phyloP scores from a whole-genome alignment of 2,888 invertebrate genomes.

The Melipona beecheii region DNA sequence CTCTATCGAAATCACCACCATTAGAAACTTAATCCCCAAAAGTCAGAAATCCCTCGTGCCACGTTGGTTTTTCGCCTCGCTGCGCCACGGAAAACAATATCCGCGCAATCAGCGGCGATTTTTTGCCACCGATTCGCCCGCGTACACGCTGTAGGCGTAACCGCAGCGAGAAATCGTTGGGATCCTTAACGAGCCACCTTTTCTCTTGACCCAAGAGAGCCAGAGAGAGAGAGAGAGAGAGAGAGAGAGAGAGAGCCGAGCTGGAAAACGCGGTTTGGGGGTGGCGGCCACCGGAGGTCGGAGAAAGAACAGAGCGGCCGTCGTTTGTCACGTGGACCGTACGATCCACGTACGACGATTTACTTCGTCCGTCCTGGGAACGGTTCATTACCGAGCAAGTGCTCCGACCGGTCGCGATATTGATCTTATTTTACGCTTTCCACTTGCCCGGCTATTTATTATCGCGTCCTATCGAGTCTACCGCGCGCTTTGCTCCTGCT shows the following conservation, averaged over 20 bases:
- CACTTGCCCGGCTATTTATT: constrained; percentile 40
- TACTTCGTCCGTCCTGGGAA: constrained; percentile 68
- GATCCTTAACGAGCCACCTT: constrained; percentile 65
- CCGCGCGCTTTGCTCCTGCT: not conserved
- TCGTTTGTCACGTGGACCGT: constrained; percentile 62
- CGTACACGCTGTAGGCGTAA: constrained; percentile 43
- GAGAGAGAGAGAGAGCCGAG: constrained; percentile 5
- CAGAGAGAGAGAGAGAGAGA: not conserved
- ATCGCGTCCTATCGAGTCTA: constrained; percentile 20
- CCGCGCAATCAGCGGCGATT: constrained; percentile 5
- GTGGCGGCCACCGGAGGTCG: constrained; percentile 1
- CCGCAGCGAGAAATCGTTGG: constrained; percentile 5
- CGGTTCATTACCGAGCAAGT: constrained; percentile 68
- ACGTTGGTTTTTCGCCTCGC: no score
- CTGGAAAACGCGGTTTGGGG: not conserved
- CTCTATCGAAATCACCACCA: no score
- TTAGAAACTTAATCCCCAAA: no score
- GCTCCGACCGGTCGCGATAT: constrained; percentile 53
- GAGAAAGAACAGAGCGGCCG: constrained; percentile 29
- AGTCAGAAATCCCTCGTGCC: not conserved
- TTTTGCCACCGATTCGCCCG: not conserved
- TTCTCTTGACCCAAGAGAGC: constrained; percentile 42
- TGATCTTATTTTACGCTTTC: constrained; percentile 57
- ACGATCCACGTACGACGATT: constrained; percentile 68
- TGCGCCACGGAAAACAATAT: not conserved